These are phyloP conservation scores for Stegostoma tigrinum DNA, from an alignment of 2,113 vertebrate genomes.

Conservation along the genomic window DNA sequence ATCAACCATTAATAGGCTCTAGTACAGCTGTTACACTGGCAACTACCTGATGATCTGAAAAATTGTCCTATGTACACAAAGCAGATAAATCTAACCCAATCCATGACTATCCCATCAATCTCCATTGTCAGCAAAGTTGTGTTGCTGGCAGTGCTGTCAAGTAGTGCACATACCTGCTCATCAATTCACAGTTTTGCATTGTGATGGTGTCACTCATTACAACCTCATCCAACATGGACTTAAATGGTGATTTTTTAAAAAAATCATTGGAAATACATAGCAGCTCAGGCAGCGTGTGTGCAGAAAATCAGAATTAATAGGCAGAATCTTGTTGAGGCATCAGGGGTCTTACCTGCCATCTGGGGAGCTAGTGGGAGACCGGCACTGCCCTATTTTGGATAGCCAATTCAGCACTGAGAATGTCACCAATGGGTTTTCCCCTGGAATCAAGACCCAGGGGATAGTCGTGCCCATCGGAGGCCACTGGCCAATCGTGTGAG, in stretches of 20 bases:
- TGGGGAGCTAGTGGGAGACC: no score
- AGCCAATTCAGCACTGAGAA: no score
- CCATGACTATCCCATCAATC: no score
- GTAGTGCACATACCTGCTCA: background rate
- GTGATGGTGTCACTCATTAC: background rate
- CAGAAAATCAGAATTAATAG: background rate
- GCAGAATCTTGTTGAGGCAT: no score
- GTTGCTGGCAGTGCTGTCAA: background rate
- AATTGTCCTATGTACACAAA: background rate
- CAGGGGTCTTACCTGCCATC: no score
- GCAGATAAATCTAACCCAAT: background rate
- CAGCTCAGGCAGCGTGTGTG: background rate
- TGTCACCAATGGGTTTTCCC: no score
- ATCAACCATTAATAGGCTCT: background rate
- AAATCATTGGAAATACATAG: background rate
- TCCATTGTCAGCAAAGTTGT: background rate
- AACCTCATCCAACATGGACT: background rate
- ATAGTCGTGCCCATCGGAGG: no score
- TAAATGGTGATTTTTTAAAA: background rate
- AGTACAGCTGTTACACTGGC: background rate
- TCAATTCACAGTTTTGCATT: background rate
- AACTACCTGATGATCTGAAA: background rate
- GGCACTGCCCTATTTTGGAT: no score
- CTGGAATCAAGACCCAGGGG: no score
- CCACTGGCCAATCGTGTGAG: no score